Conservation (phyloP, 2,797 vertebrate species). For the Esox masquinongy region DNA sequence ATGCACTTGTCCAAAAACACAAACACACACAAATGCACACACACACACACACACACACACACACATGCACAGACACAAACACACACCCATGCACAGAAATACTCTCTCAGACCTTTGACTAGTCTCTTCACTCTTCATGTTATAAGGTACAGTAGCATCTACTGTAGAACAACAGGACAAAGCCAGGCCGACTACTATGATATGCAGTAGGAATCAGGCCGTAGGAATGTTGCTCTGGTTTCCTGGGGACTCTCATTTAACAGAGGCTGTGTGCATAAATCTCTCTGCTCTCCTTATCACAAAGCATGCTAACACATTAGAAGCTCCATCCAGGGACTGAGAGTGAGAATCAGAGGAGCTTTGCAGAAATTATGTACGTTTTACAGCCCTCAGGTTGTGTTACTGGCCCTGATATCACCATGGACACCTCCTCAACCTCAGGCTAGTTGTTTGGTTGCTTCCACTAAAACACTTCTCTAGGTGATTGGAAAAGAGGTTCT, state of each 20-base stretch:
- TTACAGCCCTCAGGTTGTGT: constrained; percentile 28
- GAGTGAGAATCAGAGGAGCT: constrained; percentile 1
- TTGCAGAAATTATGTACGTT: constrained; percentile 28
- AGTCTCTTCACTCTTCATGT: not conserved
- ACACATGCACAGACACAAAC: not conserved
- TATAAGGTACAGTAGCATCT: not conserved
- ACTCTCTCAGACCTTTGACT: not conserved
- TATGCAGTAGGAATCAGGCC: not conserved
- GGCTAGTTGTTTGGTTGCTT: constrained; percentile 24
- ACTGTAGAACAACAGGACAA: not conserved
- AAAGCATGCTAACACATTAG: not conserved
- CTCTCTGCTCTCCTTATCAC: not conserved
- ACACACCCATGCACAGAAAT: not conserved
- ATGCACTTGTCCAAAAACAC: not conserved
- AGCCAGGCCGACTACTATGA: not conserved
- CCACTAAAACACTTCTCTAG: not conserved
- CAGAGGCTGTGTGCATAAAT: not conserved
- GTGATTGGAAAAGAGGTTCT: not conserved
- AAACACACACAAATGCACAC: not conserved
- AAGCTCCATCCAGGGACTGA: not conserved
- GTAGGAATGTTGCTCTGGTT: not conserved
- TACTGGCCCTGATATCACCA: constrained; percentile 18
- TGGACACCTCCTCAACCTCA: constrained; percentile 12
- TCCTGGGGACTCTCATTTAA: not conserved
- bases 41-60: not conserved